Percentiles rank a stretch among this genome's conserved stretches.
phyloP scores from a whole-genome alignment of 2,797 vertebrate species.

The Tenualosa ilisha region DNA sequence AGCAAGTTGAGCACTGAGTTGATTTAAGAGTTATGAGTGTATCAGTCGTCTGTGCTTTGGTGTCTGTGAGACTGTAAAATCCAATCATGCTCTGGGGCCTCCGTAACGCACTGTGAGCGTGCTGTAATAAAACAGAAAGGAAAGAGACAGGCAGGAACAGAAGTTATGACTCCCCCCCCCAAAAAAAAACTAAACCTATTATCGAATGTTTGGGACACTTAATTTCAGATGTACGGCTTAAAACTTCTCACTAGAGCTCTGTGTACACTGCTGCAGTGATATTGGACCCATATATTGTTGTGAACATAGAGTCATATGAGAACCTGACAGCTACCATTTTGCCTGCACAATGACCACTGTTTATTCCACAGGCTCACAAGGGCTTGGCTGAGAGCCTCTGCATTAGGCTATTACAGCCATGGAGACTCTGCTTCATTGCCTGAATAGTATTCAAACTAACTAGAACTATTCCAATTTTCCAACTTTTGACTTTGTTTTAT shows the following conservation, averaged over 20 bases:
- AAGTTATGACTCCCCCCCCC: not conserved
- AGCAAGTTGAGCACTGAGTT: not conserved
- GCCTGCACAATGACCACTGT: not conserved
- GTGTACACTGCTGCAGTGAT: not conserved
- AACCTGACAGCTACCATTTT: not conserved
- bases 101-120: not conserved
- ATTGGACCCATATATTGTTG: not conserved
- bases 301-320: not conserved
- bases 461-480: not conserved
- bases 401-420: not conserved
- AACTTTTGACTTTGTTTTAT: not conserved
- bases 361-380: not conserved
- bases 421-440: no score
- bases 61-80: conserved; percentile 25
- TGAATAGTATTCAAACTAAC: no score
- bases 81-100: conserved; percentile 15
- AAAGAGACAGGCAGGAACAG: not conserved
- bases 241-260: not conserved
- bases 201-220: not conserved
- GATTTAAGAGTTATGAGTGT: not conserved
- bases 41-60: not conserved
- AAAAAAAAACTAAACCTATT: not conserved
- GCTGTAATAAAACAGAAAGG: not conserved
- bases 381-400: not conserved
- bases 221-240: not conserved